phyloP scores from a whole-genome alignment of 23 tunicate species.

The Trididemnum clinides region DNA sequence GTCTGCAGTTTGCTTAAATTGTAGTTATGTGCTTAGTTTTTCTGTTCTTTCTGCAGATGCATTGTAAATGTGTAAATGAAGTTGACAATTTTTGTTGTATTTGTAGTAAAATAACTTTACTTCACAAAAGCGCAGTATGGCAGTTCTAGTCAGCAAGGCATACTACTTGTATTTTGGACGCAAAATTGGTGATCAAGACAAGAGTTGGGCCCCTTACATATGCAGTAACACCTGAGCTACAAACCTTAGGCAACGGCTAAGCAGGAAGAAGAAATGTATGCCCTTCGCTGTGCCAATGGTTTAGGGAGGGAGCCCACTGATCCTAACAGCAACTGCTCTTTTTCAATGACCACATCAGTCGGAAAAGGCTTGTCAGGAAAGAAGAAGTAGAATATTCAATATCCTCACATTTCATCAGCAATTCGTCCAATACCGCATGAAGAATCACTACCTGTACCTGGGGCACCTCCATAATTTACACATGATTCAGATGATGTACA shows the following conservation, averaged over 20 bases:
- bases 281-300: slow-evolving; percentile 46
- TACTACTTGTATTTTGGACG: slow-evolving; percentile 44
- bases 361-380: slow-evolving; percentile 6
- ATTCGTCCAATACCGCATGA: slow-evolving; percentile 32
- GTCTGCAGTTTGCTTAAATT: no score
- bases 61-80: slow-evolving; percentile 29
- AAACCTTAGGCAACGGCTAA: slow-evolving; percentile 35
- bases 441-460: slow-evolving; percentile 7
- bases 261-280: slow-evolving; percentile 20
- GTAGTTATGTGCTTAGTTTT: slow-evolving; percentile 17
- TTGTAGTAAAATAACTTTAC: slow-evolving; percentile 35
- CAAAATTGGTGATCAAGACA: slow-evolving; percentile 38
- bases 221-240: slow-evolving; percentile 36
- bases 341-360: slow-evolving; percentile 13
- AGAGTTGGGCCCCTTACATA: slow-evolving; percentile 43
- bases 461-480: slow-evolving; percentile 29
- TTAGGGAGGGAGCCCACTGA: slow-evolving; percentile 30
- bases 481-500: slow-evolving; percentile 20
- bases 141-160: slow-evolving; percentile 28
- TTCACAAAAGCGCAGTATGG: slow-evolving; percentile 22
- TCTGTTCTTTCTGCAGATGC: slow-evolving; percentile 39
- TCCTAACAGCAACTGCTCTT: slow-evolving; percentile 21
- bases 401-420: slow-evolving; percentile 17
- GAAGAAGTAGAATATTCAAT: background rate
- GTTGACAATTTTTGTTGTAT: slow-evolving; percentile 17